Conservation (phyloP, 2,113 vertebrate genomes). For the Rhombomys opimus region DNA sequence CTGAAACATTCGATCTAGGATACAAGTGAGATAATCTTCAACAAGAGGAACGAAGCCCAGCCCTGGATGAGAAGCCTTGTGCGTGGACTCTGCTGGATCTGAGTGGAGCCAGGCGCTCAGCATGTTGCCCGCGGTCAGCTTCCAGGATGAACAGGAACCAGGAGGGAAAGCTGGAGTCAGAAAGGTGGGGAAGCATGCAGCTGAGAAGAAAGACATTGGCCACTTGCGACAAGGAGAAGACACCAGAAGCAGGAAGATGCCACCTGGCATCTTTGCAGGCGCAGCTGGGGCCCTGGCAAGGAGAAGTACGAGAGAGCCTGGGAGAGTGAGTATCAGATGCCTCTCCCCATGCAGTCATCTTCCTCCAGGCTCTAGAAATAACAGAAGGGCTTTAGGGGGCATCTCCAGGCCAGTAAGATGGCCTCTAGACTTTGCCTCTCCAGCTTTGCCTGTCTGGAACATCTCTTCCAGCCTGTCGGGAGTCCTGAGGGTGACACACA, state of each 20-base stretch:
- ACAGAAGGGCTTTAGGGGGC: not conserved
- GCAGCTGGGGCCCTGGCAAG: not conserved
- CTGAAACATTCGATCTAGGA: not conserved
- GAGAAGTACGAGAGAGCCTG: not conserved
- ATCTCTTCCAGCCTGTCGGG: not conserved
- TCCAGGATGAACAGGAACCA: not conserved
- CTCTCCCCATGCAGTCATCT: not conserved
- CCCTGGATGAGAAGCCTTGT: not conserved
- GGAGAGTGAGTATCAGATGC: not conserved
- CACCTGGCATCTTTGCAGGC: not conserved
- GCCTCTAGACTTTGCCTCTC: not conserved
- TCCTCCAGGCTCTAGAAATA: not conserved
- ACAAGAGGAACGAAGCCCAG: not conserved
- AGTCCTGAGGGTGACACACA: not conserved
- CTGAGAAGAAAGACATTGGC: not conserved
- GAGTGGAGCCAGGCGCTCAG: not conserved
- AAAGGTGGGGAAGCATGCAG: not conserved
- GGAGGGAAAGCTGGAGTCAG: not conserved
- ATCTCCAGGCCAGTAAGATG: not conserved
- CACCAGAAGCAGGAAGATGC: not conserved
- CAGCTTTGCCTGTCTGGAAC: not conserved
- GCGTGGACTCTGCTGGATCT: not conserved
- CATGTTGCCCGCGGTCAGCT: not conserved
- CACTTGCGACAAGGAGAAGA: not conserved
- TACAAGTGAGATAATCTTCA: not conserved